A percentile compares a stretch with the other conserved stretches of the same genome.
Conservation (phyloP, 2,113 vertebrate genomes). For the Limanda limanda region DNA sequence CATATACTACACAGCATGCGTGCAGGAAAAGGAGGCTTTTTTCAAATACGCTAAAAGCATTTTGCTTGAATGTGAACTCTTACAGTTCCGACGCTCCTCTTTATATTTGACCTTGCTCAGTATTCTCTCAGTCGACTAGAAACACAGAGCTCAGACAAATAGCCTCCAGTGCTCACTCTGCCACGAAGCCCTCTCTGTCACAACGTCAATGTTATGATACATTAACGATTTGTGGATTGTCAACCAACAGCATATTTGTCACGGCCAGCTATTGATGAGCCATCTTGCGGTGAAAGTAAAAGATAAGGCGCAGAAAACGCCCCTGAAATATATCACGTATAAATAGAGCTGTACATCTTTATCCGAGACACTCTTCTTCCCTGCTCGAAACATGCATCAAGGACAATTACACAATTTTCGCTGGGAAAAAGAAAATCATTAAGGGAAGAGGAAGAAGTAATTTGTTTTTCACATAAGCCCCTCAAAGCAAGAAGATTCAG, state of each 20-base stretch:
- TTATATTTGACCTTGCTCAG: not conserved
- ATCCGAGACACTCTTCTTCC: not conserved
- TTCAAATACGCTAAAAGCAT: not conserved
- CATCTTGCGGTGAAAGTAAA: conserved; percentile 35
- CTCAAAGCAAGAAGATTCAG: conserved; percentile 16
- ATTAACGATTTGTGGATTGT: conserved; percentile 55
- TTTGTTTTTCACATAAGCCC: conserved; percentile 30
- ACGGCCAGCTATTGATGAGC: conserved; percentile 57
- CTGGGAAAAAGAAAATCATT: not conserved
- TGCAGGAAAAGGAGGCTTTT: conserved; percentile 10
- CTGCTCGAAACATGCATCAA: conserved; percentile 23
- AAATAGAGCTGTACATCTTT: conserved; percentile 23
- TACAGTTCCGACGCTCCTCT: not conserved
- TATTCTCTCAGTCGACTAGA: not conserved
- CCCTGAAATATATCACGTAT: conserved; percentile 28
- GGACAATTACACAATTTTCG: conserved; percentile 8
- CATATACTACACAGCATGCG: not conserved
- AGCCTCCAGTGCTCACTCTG: conserved; percentile 1
- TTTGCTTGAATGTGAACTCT: not conserved
- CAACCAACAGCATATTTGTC: conserved; percentile 49
- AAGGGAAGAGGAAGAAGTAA: conserved; percentile 31
- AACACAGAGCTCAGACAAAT: conserved; percentile 22
- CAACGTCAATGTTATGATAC: conserved; percentile 57
- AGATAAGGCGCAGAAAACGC: conserved; percentile 26
- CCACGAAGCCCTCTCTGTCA: conserved; percentile 52